These are phyloP conservation scores for Chitala chitala DNA, from an alignment of 2,113 vertebrate genomes.

Conservation along the genomic window DNA sequence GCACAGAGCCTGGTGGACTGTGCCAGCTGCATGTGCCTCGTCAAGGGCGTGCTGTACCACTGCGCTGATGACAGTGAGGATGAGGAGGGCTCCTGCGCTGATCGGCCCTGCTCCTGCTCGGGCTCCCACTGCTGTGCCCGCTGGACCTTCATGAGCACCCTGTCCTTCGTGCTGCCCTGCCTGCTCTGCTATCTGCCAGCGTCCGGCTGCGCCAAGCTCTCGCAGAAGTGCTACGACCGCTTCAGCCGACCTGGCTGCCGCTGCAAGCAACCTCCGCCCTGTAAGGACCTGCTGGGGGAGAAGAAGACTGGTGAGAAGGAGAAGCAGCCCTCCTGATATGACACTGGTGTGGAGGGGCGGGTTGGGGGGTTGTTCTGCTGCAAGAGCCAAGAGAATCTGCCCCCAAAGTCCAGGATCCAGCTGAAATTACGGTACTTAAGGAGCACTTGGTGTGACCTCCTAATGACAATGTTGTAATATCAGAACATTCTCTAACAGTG, in stretches of 20 bases:
- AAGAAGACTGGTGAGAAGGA: constrained; percentile 52
- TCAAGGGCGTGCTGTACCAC: constrained; percentile 97
- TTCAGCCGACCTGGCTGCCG: constrained; percentile 86
- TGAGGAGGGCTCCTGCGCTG: constrained; percentile 88
- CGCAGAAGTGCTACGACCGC: constrained; percentile 87
- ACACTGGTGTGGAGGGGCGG: not conserved
- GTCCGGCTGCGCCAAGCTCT: constrained; percentile 85
- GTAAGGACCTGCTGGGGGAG: constrained; percentile 77
- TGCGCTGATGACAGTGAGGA: constrained; percentile 94
- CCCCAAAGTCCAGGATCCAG: constrained; percentile 50
- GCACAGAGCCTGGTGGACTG: constrained; percentile 94
- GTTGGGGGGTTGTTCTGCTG: not conserved
- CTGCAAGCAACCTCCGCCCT: constrained; percentile 83
- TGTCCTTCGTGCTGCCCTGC: constrained; percentile 89
- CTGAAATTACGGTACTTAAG: constrained; percentile 66
- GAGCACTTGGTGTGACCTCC: constrained; percentile 36
- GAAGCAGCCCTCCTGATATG: constrained; percentile 58
- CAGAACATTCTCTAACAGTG: constrained; percentile 1
- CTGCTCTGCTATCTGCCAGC: constrained; percentile 94
- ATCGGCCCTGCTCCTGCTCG: constrained; percentile 94
- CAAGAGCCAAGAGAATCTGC: not conserved
- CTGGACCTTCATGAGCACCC: constrained; percentile 94
- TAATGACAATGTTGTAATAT: not conserved
- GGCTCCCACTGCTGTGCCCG: constrained; percentile 91
- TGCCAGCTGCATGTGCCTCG: constrained; percentile 96